These are phyloP conservation scores for Anoplius nigerrimus DNA, from an alignment of 2,888 invertebrate species.

Conservation along the genomic window DNA sequence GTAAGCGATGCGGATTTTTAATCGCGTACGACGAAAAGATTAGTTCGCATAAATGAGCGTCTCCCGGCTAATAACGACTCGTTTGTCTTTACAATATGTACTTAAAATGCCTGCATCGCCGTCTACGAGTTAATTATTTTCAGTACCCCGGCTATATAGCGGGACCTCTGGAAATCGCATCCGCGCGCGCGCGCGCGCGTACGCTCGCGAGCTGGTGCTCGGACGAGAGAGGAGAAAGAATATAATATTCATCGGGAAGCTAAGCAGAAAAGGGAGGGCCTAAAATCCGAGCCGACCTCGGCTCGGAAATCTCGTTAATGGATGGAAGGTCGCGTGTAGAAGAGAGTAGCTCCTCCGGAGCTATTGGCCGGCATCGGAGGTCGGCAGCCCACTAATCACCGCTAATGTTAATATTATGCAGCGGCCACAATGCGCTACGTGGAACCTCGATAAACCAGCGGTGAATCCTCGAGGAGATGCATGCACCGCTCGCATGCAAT, in stretches of 20 bases:
- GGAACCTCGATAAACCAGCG: conserved; percentile 67
- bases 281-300: conserved; percentile 47
- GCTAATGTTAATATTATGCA: conserved; percentile 74
- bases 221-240: conserved; percentile 7
- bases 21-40: conserved; percentile 24
- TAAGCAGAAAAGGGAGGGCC: conserved; percentile 36
- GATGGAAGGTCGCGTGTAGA: conserved; percentile 65
- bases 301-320: conserved; percentile 67
- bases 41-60: conserved; percentile 31
- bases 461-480: conserved; percentile 60
- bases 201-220: too few species aligned
- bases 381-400: conserved; percentile 71
- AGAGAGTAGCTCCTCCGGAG: conserved; percentile 55
- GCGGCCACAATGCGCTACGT: conserved; percentile 70
- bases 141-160: conserved; percentile 13
- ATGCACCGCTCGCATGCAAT: conserved; percentile 70
- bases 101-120: conserved; percentile 10
- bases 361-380: conserved; percentile 60
- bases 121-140: conserved; percentile 34
- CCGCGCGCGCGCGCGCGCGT: too few species aligned
- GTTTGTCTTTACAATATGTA: conserved; percentile 25
- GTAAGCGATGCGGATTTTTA: conserved; percentile 26
- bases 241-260: conserved; percentile 20
- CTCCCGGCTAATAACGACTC: conserved; percentile 41
- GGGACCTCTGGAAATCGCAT: conserved; percentile 15